Base-by-base conservation (phyloP, 2,797 vertebrate genomes). In the Kryptolebias ocellatus region DNA sequence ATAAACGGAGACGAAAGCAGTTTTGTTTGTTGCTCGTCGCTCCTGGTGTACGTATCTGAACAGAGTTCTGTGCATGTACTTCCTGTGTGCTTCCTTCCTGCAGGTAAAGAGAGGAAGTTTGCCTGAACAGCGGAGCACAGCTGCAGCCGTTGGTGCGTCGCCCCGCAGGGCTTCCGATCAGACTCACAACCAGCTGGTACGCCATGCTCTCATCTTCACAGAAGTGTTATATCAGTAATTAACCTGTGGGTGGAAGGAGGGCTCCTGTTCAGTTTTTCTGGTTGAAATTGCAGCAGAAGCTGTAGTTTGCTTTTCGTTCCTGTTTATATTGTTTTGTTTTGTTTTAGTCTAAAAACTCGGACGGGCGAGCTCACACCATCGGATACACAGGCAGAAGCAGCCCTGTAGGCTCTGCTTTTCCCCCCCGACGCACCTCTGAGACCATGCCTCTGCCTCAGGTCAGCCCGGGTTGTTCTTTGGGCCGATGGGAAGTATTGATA, bases 81-180 rank as follows among this genome's bases (percentile, higher is more conserved):
- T 78, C 60, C 70, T 83, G 70, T 72, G 1, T 58, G 56, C 55
- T 72, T 77, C 60, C 47, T 45, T 60, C 15, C 42, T 11, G 5
- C 49, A 92, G 91, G 12, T 64, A 8, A 91, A 90, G 72, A 88
- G 89, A 17, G 86, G 84, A 59, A 91, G 89, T 84, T 76, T 92
- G 54, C 90, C 92, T 34, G 88, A 92, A n/a, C 77, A 70, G 1
- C 81, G 74, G 0, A 76, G 6, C 53, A 1, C 67, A 0, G n/a
- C 84, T 9, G 51, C 78, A 47, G 24, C 58, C 4, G 1, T 46
- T 0, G 17, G 2, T 0, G 17, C 54, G 0, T 4, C 79, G 0
- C 81, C 81, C 0, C 90, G 90, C 18, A 54, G 88, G 74, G 62
- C 80, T 4, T 87, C 91, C 46, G 91, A 94, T 63, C 85, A 85